These are phyloP conservation scores for Philonicus albiceps DNA, from an alignment of 2,888 invertebrate species.

Conservation along the genomic window DNA sequence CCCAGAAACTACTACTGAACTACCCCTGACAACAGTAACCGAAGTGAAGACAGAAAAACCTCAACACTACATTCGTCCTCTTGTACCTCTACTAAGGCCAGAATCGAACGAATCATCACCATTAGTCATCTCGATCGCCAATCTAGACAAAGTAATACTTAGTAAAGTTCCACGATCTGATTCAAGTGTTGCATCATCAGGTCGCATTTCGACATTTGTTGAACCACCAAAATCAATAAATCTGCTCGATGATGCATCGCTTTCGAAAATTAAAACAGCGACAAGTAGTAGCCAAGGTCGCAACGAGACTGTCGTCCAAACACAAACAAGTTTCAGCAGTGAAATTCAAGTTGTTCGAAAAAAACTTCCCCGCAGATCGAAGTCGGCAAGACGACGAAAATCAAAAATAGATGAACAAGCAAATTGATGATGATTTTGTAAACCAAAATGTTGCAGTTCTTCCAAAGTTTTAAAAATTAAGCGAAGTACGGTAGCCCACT, in stretches of 20 bases:
- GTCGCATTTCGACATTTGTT: constrained; percentile 55
- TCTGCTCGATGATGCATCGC: constrained; percentile 14
- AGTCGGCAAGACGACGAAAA: constrained; percentile 49
- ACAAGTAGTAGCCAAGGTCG: constrained; percentile 47
- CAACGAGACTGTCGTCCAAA: constrained; percentile 52
- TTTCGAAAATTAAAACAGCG: constrained; percentile 43
- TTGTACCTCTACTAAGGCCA: constrained; percentile 60
- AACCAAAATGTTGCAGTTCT: not conserved
- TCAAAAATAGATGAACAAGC: not conserved
- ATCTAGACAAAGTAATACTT: constrained; percentile 62
- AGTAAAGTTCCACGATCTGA: constrained; percentile 58
- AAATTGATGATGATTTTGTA: not conserved
- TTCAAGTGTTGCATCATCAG: constrained; percentile 57
- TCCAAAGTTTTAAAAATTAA: not conserved
- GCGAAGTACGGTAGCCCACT: not conserved
- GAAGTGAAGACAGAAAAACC: constrained; percentile 41
- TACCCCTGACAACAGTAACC: constrained; percentile 37
- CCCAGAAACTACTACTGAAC: constrained; percentile 51
- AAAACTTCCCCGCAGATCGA: constrained; percentile 54
- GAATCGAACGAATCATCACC: constrained; percentile 63
- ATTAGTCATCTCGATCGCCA: constrained; percentile 63
- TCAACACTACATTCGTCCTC: constrained; percentile 59
- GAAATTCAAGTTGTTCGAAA: constrained; percentile 58
- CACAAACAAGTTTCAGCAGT: constrained; percentile 57
- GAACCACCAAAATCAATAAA: constrained; percentile 52